A percentile compares a stretch with the other conserved stretches of the same genome.
phyloP scores from a whole-genome alignment of 1,140 invertebrate species.

The Physella acuta region DNA sequence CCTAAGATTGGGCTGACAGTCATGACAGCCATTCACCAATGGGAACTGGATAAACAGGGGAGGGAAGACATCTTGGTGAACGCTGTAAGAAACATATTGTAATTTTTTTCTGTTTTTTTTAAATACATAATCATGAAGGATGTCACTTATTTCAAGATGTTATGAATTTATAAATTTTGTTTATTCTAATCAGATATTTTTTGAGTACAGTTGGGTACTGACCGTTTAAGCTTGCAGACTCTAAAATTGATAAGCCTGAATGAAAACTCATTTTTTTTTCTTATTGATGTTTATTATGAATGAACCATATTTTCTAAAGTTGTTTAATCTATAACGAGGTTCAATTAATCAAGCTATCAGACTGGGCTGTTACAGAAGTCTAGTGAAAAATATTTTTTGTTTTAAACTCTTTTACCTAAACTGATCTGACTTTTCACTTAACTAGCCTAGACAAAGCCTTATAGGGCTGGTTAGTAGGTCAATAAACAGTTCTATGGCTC shows the following conservation, averaged over 20 bases:
- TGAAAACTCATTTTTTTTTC: neutral
- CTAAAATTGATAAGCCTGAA: neutral
- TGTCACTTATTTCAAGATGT: neutral
- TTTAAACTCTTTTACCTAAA: too few relatives aligned
- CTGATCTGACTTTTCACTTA: neutral
- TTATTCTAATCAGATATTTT: neutral
- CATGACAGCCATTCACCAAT: conserved; percentile 69
- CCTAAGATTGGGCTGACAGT: conserved; percentile 71
- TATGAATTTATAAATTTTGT: neutral
- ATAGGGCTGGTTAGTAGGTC: neutral
- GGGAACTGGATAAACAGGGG: conserved; percentile 64
- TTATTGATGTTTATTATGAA: too few relatives aligned
- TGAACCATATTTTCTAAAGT: too few relatives aligned
- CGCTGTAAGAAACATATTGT: conserved; percentile 63
- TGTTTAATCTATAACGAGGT: too few relatives aligned
- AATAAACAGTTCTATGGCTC: neutral
- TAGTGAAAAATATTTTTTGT: too few relatives aligned
- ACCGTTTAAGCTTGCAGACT: neutral
- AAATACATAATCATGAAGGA: neutral
- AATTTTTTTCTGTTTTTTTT: neutral
- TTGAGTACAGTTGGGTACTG: neutral
- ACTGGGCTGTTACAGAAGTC: too few relatives aligned
- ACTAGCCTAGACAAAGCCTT: neutral
- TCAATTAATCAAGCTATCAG: too few relatives aligned
- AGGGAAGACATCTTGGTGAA: conserved; percentile 68